A percentile compares a stretch with the other conserved stretches of the same genome.
phyloP scores from a whole-genome alignment of 2,888 invertebrate genomes.

The Agrilus mali region DNA sequence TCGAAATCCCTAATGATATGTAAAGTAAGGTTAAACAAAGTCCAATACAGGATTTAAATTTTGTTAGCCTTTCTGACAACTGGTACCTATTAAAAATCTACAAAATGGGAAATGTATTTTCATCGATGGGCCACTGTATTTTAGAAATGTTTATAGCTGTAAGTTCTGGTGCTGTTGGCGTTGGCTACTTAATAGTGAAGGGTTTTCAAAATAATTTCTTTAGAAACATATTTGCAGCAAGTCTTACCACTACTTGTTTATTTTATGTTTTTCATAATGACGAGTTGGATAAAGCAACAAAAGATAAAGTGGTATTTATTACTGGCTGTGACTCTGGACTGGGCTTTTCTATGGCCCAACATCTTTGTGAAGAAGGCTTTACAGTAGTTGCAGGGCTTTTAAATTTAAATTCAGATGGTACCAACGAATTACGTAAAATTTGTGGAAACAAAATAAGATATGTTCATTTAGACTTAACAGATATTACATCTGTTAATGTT shows the following conservation, averaged over 20 bases:
- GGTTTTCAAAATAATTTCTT: constrained; percentile 24
- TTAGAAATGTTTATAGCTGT: constrained; percentile 29
- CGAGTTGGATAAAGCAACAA: constrained; percentile 16
- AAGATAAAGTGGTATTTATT: constrained; percentile 46
- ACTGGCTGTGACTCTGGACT: constrained; percentile 82
- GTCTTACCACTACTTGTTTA: constrained; percentile 23
- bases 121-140: constrained; percentile 13
- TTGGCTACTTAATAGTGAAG: constrained; percentile 23
- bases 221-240: constrained; percentile 21
- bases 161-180: constrained; percentile 28
- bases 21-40: no score
- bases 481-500: constrained; percentile 39
- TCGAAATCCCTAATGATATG: no score
- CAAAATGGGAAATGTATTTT: constrained; percentile 3
- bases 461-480: constrained; percentile 55
- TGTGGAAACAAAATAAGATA: constrained; percentile 31
- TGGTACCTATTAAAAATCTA: no score
- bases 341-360: constrained; percentile 58
- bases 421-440: constrained; percentile 35
- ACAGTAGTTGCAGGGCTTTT: constrained; percentile 70
- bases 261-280: constrained; percentile 20
- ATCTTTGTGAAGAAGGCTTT: constrained; percentile 49
- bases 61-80: no score
- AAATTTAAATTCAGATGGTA: constrained; percentile 45
- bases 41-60: no score